phyloP scores from a whole-genome alignment of 2,113 vertebrate genomes.

The Rhipidura dahli region DNA sequence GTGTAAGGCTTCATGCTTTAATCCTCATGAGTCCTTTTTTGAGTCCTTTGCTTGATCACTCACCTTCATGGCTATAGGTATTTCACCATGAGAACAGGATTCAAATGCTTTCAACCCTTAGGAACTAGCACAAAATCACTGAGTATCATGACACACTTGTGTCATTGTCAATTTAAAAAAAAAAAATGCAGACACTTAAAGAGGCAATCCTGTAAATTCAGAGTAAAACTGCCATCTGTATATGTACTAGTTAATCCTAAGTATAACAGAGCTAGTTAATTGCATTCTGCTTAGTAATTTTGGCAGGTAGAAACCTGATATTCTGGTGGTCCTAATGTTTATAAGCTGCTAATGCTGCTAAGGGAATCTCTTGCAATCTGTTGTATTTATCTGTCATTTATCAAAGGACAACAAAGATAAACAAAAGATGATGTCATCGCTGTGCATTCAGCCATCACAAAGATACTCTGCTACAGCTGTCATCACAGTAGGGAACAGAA shows the following conservation, averaged over 20 bases:
- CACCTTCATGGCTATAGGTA: rapidly evolving
- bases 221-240: background rate
- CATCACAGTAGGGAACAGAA: background rate
- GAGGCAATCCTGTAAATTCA: background rate
- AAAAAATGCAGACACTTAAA: background rate
- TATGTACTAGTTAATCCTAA: background rate
- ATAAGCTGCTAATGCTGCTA: background rate
- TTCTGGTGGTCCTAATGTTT: background rate
- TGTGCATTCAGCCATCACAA: background rate
- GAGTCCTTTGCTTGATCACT: background rate
- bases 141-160: background rate
- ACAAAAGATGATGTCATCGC: background rate
- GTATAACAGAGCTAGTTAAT: background rate
- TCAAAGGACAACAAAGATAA: background rate
- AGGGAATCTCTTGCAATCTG: background rate
- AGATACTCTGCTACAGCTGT: background rate
- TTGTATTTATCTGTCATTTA: background rate
- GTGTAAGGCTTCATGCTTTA: background rate
- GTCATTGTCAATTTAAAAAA: background rate
- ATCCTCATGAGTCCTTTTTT: background rate
- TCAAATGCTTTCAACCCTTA: background rate
- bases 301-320: background rate
- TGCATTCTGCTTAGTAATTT: background rate
- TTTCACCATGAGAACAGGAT: background rate
- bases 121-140: background rate